phyloP scores from a whole-genome alignment of 2,797 vertebrate species.

The Sebastes trivittatus region DNA sequence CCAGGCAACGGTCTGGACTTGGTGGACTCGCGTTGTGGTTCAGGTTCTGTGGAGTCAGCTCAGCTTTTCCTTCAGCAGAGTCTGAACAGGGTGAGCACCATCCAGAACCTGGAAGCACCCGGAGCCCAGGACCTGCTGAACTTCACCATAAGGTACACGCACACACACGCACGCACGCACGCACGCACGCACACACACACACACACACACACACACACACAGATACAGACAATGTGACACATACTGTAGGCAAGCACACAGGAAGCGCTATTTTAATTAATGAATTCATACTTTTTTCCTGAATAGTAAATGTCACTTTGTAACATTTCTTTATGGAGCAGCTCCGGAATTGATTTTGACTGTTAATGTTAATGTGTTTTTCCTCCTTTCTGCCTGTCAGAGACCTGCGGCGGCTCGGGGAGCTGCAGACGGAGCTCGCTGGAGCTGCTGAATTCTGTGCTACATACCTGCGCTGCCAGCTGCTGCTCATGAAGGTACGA shows the following conservation, averaged over 20 bases:
- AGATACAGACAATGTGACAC: background rate
- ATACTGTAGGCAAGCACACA: background rate
- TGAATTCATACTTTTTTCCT: background rate
- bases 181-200: no score
- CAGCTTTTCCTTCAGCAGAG: conserved; percentile 95
- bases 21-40: conserved; percentile 48
- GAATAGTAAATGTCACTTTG: background rate
- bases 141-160: conserved; percentile 91
- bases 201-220: background rate
- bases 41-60: conserved; percentile 88
- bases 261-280: background rate
- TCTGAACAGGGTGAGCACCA: conserved; percentile 88
- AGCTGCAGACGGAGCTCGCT: conserved; percentile 93
- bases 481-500: conserved; percentile 92
- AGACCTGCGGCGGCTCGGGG: conserved; percentile 93
- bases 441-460: conserved; percentile 96
- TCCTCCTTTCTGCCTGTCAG: conserved; percentile 63
- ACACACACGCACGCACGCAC: background rate
- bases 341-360: background rate
- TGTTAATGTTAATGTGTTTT: background rate
- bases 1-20: conserved; percentile 84
- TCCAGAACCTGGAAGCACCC: conserved; percentile 91
- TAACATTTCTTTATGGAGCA: background rate
- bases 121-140: conserved; percentile 93
- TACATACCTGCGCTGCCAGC: conserved; percentile 93